Percentiles rank a stretch among this genome's conserved stretches.
phyloP scores from a whole-genome alignment of 2,888 invertebrate species.

The Ectemnius continuus region DNA sequence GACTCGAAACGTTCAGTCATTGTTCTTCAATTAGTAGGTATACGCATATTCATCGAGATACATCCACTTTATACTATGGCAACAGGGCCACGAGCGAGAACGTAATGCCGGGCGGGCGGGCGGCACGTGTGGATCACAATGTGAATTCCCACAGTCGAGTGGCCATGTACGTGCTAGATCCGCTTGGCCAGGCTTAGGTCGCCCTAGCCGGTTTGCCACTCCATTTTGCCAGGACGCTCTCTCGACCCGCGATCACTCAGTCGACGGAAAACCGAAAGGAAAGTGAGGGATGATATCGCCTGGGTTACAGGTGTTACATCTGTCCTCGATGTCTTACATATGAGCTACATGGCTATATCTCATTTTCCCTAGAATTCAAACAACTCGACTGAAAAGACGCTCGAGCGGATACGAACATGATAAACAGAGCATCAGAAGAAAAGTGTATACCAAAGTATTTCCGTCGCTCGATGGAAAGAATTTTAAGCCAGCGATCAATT shows the following conservation, averaged over 20 bases:
- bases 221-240: conserved; percentile 21
- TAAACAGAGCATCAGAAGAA: no score
- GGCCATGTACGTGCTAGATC: conserved; percentile 33
- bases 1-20: no score
- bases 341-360: no score
- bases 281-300: no score
- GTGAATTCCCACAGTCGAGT: conserved; percentile 79
- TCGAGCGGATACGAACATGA: no score
- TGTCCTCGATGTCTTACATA: no score
- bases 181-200: conserved; percentile 29
- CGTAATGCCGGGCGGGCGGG: conserved; percentile 81
- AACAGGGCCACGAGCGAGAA: conserved; percentile 65
- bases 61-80: conserved; percentile 28
- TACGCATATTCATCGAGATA: neutral
- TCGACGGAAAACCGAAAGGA: no score
- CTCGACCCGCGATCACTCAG: neutral
- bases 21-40: no score
- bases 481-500: neutral
- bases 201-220: conserved; percentile 8
- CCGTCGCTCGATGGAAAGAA: neutral
- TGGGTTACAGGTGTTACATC: no score
- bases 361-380: no score
- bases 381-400: no score
- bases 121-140: conserved; percentile 82
- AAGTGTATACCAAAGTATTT: no score